Evolutionary conservation across 30 jellyfish, hydroid and myxozoan species (phyloP).

Genomic region (Chrysaora quinquecirrha): DNA sequence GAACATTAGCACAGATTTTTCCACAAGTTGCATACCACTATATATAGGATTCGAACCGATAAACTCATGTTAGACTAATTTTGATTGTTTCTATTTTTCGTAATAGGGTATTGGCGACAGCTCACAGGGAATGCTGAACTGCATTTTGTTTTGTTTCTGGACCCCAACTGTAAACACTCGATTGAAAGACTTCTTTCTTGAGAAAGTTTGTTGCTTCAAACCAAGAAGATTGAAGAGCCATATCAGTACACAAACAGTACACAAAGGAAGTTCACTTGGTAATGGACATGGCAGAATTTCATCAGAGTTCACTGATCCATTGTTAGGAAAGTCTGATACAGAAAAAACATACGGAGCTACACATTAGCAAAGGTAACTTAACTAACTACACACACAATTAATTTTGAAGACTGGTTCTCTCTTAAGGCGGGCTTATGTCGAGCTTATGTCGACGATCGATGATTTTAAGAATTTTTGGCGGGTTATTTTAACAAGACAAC

Average conservation of each 20-base stretch:
- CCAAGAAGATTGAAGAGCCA: neutral
- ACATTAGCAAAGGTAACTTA: neutral
- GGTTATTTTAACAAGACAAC: too few species aligned
- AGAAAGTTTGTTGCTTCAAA: neutral
- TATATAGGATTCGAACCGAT: too few species aligned
- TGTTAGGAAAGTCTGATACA: neutral
- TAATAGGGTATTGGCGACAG: conserved; percentile 94
- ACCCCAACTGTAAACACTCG: conserved; percentile 77
- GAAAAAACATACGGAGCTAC: neutral
- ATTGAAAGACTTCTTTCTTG: conserved; percentile 27
- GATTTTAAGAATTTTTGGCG: too few species aligned
- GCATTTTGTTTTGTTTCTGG: conserved; percentile 82
- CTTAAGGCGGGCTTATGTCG: too few species aligned
- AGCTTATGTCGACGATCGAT: too few species aligned
- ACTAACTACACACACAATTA: too few species aligned
- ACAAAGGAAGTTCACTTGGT: neutral
- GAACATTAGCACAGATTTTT: too few species aligned
- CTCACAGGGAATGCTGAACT: conserved; percentile 88
- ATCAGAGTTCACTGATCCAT: neutral
- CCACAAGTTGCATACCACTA: too few species aligned
- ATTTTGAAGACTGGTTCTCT: too few species aligned
- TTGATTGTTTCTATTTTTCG: neutral
- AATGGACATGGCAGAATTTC: neutral
- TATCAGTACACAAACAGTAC: neutral
- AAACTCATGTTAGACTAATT: too few species aligned